Conservation (phyloP, 2,113 vertebrate genomes). For the Otocyon megalotis region DNA sequence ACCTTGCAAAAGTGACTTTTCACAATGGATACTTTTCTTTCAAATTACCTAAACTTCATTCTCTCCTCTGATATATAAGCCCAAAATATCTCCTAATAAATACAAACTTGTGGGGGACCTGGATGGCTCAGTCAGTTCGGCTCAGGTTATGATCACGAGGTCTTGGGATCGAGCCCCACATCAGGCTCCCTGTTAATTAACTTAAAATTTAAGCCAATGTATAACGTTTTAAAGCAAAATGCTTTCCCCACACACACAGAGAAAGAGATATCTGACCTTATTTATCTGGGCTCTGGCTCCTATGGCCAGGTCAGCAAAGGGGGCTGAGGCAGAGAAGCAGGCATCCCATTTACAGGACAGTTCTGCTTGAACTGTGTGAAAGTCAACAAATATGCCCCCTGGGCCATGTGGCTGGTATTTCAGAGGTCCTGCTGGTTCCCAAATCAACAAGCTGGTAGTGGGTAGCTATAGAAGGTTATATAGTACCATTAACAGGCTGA, state of each 20-base stretch:
- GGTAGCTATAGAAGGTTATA: neutral
- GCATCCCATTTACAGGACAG: neutral
- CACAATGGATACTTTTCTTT: neutral
- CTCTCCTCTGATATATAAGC: neutral
- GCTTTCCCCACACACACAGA: neutral
- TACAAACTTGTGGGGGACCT: no score
- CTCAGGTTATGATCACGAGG: no score
- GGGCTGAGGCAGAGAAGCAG: neutral
- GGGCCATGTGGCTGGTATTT: neutral
- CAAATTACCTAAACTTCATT: neutral
- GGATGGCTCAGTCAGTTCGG: no score
- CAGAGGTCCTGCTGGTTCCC: constrained; percentile 17
- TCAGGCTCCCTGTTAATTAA: neutral
- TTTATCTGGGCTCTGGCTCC: neutral
- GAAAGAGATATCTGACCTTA: neutral
- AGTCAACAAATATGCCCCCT: neutral
- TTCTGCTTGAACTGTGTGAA: neutral
- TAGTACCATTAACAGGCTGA: neutral
- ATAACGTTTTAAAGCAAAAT: neutral
- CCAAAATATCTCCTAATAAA: neutral
- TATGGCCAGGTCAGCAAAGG: neutral
- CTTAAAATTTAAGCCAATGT: neutral
- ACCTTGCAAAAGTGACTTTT: neutral
- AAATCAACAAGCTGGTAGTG: neutral
- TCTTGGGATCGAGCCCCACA: neutral